These are phyloP conservation scores for Selenia dentaria DNA, from an alignment of 2,888 invertebrate genomes.

Conservation along the genomic window DNA sequence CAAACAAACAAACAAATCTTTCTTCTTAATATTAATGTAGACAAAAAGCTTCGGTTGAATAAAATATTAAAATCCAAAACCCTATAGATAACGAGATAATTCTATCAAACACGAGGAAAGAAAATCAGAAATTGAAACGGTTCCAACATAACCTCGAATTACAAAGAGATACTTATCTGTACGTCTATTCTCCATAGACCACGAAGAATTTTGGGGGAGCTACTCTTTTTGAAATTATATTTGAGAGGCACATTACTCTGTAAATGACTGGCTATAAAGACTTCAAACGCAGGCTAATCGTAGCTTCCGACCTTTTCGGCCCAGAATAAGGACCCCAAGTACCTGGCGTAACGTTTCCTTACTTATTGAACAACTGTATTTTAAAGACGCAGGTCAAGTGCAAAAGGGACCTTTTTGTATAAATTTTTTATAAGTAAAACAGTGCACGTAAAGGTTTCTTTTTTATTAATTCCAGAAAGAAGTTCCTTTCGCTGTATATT, in stretches of 20 bases:
- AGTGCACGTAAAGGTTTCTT: slow-evolving; percentile 24
- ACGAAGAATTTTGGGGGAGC: slow-evolving; percentile 48
- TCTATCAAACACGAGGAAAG: slow-evolving; percentile 10
- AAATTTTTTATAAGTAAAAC: slow-evolving; percentile 29
- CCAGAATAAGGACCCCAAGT: slow-evolving; percentile 64
- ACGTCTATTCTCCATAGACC: slow-evolving; percentile 10
- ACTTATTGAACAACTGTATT: slow-evolving; percentile 60
- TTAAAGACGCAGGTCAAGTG: slow-evolving; percentile 55
- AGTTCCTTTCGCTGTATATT: slow-evolving; percentile 11
- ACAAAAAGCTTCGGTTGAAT: background rate
- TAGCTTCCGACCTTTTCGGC: slow-evolving; percentile 77
- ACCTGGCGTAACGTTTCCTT: slow-evolving; percentile 66
- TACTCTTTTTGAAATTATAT: slow-evolving; percentile 76
- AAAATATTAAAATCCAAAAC: slow-evolving; percentile 1
- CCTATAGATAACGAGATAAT: slow-evolving; percentile 16
- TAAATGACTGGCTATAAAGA: slow-evolving; percentile 79
- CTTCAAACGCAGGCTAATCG: slow-evolving; percentile 81
- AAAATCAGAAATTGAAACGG: slow-evolving; percentile 22
- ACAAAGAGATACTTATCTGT: slow-evolving; percentile 38
- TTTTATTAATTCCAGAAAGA: slow-evolving; percentile 18
- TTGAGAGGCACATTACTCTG: slow-evolving; percentile 74
- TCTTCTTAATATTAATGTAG: no score
- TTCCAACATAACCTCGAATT: slow-evolving; percentile 24
- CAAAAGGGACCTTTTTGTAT: slow-evolving; percentile 25
- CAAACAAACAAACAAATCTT: no score